Evolutionary conservation across 2,113 vertebrate species (phyloP), one percentile per base, ranked within the genome.

Genomic region (Oplegnathus fasciatus): DNA sequence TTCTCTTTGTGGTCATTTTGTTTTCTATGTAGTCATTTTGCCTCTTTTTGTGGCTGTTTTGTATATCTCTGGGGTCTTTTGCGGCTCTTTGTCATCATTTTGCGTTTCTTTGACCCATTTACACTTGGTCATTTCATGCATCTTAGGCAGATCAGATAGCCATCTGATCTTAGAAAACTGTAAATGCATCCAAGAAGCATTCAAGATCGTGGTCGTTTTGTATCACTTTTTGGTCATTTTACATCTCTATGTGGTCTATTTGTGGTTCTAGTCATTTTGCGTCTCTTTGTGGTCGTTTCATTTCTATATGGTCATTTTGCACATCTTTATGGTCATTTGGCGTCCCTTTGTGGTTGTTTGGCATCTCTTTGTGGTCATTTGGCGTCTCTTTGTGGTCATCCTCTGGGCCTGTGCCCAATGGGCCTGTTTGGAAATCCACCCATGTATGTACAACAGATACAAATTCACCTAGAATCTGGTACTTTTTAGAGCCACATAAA

Each of bases 401-500:
- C 44, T 14, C 15, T 73, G 6, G 15, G n/a, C 30, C 37, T 24
- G 57, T 32, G n/a, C 7, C 18, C 11, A 1, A 50, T 10, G 22
- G 13, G 6, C 22, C 67, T 2, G 1, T 60, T 44, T 40, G 61
- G 3, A 44, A 69, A 64, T 42, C 20, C 1, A 4, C 46, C 44
- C 4, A n/a, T 18, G 40, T 64, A 20, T 22, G 5, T 15, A 40
- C 6, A 57, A 32, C 44, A 64, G 6, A 28, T 30, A 69, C 11
- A 64, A 28, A 52, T 26, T 80, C 15, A 78, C 30, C n/a, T 8
- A 1, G n/a, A 82, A 70, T 58, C 5, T 17, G 9, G 20, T 64
- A 26, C 5, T 77, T 81, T 70, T 57, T 55, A 30, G 37, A 60
- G 78, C 65, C 11, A 52, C n/a, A 17, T 17, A 10, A 64, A 66